phyloP scores from a whole-genome alignment of 2,888 invertebrate genomes.

The Lomographa bimaculata region DNA sequence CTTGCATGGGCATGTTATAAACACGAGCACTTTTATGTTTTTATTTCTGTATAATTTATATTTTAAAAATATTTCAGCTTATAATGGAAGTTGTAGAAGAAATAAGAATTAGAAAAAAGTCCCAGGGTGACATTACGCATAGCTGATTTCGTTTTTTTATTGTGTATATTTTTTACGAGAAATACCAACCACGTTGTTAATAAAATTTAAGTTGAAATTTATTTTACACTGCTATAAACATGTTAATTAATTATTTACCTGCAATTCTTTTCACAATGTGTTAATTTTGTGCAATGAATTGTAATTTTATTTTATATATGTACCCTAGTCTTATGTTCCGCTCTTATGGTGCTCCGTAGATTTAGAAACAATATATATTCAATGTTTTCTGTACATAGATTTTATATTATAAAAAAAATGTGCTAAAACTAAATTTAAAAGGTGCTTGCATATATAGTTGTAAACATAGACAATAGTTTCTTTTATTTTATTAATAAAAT shows the following conservation, averaged over 20 bases:
- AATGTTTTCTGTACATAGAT: conserved; percentile 26
- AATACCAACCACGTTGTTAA: neutral
- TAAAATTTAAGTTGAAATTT: too few relatives aligned
- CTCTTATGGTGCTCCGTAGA: conserved; percentile 40
- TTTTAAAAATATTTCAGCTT: conserved; percentile 75
- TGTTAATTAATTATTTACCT: too few relatives aligned
- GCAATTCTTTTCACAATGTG: neutral
- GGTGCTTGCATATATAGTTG: too few relatives aligned
- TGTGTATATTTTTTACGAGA: conserved; percentile 14
- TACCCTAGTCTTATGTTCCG: conserved; percentile 45
- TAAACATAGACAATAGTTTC: too few relatives aligned
- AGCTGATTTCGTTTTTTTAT: conserved; percentile 48
- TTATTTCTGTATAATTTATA: conserved; percentile 38
- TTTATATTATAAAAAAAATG: conserved; percentile 28
- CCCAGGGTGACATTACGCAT: conserved; percentile 66
- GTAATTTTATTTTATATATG: conserved; percentile 22
- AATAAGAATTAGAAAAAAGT: conserved; percentile 80
- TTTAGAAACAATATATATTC: conserved; percentile 7
- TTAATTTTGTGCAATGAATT: conserved; percentile 23
- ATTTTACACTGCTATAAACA: too few relatives aligned
- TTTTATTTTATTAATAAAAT: too few relatives aligned
- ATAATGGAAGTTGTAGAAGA: conserved; percentile 82
- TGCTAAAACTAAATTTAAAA: too few relatives aligned
- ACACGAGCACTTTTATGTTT: conserved; percentile 22
- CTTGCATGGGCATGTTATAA: conserved; percentile 45